Percentiles rank a stretch among this genome's conserved stretches.
These are phyloP conservation scores for Nicator chloris DNA, from an alignment of 2,113 vertebrate genomes.

Conservation along the genomic window DNA sequence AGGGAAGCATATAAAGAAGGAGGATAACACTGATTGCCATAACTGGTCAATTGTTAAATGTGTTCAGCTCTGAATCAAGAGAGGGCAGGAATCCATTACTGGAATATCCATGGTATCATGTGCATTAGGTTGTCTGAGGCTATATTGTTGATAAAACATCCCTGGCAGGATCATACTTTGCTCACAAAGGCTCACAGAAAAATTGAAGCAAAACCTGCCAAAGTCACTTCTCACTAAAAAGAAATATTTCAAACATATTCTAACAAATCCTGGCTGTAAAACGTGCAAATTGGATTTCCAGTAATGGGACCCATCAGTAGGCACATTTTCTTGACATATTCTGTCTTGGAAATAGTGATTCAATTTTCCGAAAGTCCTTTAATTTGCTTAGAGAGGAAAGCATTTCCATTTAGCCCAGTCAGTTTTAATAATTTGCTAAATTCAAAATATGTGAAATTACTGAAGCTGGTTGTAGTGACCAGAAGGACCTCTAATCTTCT, in stretches of 20 bases:
- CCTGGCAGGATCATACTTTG: not conserved
- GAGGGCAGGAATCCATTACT: not conserved
- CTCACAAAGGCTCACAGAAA: not conserved
- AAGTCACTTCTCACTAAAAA: not conserved
- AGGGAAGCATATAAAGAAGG: not conserved
- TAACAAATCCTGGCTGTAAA: constrained; percentile 9
- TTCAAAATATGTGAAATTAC: not conserved
- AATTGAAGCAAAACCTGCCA: not conserved
- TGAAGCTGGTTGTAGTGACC: not conserved
- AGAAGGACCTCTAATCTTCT: not conserved
- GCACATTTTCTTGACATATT: not conserved
- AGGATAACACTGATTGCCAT: not conserved
- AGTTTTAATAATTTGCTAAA: not conserved
- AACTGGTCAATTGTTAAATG: not conserved
- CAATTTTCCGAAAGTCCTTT: constrained; percentile 1
- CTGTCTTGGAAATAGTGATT: not conserved
- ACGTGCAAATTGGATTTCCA: constrained; percentile 17
- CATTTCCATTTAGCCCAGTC: constrained; percentile 8
- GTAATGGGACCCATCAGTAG: not conserved
- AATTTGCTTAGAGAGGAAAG: constrained; percentile 5
- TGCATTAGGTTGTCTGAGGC: not conserved
- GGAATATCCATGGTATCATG: not conserved
- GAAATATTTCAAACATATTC: not conserved
- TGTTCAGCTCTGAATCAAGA: not conserved
- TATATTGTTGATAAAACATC: not conserved